Evolutionary conservation across 2,888 invertebrate species (phyloP).

Genomic region (Papilio protenor): DNA sequence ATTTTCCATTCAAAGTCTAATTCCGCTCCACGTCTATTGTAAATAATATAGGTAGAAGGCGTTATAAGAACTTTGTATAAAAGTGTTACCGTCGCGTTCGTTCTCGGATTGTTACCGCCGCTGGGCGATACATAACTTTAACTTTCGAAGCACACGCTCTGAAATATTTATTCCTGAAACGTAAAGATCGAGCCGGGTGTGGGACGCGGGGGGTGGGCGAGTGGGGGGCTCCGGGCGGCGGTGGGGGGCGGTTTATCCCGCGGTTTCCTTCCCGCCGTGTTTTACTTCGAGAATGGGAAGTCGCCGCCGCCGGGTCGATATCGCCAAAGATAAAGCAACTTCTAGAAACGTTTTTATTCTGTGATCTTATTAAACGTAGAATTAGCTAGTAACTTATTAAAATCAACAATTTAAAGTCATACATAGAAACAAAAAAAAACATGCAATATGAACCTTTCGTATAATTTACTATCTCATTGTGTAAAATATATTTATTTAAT

Average conservation of each 20-base stretch:
- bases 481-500: no score
- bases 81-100: constrained; percentile 74
- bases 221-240: constrained; percentile 33
- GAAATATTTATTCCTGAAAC: constrained; percentile 85
- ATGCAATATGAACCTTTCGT: no score
- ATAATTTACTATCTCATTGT: no score
- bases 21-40: neutral
- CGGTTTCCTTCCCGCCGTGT: constrained; percentile 84
- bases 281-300: constrained; percentile 85
- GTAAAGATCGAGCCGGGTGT: constrained; percentile 80
- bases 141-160: constrained; percentile 84
- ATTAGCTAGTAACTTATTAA: no score
- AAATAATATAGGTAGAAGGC: constrained; percentile 20
- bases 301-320: constrained; percentile 84
- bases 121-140: constrained; percentile 82
- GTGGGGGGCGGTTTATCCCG: constrained; percentile 79
- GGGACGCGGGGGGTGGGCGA: constrained; percentile 23
- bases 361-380: no score
- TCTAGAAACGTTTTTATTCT: no score
- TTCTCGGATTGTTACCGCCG: constrained; percentile 81
- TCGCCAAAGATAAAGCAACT: constrained; percentile 63
- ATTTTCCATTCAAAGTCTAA: constrained; percentile 4
- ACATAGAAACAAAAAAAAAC: no score
- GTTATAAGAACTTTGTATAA: constrained; percentile 61
- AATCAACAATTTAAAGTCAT: no score